Conservation (phyloP, 2,888 invertebrate genomes). For the Xanthorhoe designata region DNA sequence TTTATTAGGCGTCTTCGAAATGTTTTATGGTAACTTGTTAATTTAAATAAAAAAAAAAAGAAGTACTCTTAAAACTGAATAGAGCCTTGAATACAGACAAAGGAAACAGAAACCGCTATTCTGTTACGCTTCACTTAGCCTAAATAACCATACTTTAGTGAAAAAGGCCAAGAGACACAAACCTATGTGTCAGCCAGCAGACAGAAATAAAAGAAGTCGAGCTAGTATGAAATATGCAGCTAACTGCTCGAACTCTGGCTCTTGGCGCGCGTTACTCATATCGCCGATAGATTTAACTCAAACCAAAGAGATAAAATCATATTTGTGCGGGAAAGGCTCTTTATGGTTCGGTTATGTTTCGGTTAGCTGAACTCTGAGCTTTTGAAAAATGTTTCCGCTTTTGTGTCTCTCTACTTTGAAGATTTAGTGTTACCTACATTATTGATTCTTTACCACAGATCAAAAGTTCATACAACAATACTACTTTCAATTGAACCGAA, state of each 20-base stretch:
- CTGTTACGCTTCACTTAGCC: too few relatives aligned
- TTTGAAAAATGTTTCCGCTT: not conserved
- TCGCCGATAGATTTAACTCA: conserved; percentile 49
- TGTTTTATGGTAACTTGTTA: too few relatives aligned
- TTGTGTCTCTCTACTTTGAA: not conserved
- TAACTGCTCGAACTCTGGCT: conserved; percentile 62
- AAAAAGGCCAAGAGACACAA: conserved; percentile 37
- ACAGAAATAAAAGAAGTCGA: conserved; percentile 71
- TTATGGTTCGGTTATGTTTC: conserved; percentile 6
- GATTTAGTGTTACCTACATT: not conserved
- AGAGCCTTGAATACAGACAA: too few relatives aligned
- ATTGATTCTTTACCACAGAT: not conserved
- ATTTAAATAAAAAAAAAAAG: too few relatives aligned
- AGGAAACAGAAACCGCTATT: too few relatives aligned
- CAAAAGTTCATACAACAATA: not conserved
- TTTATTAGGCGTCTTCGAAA: too few relatives aligned
- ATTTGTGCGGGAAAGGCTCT: conserved; percentile 23
- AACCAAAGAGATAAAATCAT: conserved; percentile 32
- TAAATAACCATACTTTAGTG: not conserved
- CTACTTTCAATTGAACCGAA: not conserved
- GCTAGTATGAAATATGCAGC: conserved; percentile 72
- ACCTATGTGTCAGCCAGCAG: conserved; percentile 66
- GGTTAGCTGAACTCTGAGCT: conserved; percentile 3
- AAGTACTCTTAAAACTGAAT: too few relatives aligned
- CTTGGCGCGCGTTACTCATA: conserved; percentile 62